Evolutionary conservation across 1,140 invertebrate species (phyloP), one percentile per base, ranked within the genome.

Genomic region (Physella acuta): DNA sequence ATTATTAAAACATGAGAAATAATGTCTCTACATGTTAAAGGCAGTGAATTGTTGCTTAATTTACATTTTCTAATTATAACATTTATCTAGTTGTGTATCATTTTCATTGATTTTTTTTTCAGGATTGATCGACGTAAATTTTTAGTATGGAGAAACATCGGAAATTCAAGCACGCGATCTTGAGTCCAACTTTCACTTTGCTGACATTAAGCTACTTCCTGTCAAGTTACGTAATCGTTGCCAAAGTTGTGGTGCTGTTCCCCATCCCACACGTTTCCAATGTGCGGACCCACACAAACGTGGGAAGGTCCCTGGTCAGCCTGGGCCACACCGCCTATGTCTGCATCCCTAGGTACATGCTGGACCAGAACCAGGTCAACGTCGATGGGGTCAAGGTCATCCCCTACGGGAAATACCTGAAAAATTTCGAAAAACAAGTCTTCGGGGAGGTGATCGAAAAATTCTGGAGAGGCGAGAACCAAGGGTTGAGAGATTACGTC

Each of bases 201-300:
- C n/a, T n/a, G n/a, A n/a, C n/a, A n/a, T n/a, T n/a, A n/a, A n/a
- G n/a, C n/a, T n/a, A n/a, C n/a, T 24, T 61, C 17, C 44, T 28
- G 24, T 24, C 24, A 3, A 16, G 14, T 5, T 49, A 1, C 37
- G 5, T 49, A 53, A 1, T 26, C 1, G 28, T 51, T 14, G 16
- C 62, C 39, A 64, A 64, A 36, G 51, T 53, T n/a, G 44, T 64
- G 2, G 62, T 64, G 28, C n/a, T 64, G 49, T 33, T 64, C 3
- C 52, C 62, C 30, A 4, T 36, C 11, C 62, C 62, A 33, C 59
- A 61, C 36, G 39, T 36, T 5, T 33, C 59, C 2, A 39, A 61
- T 61, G 59, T 61, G 1, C 34, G 62, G 14, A 52, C 62, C 1
- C 33, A 64, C 62, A 64, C 62, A 16, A 64, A 64, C 34, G 51